Evolutionary conservation across 2,113 vertebrate species (phyloP).

Genomic region (Sceloporus tristichus): DNA sequence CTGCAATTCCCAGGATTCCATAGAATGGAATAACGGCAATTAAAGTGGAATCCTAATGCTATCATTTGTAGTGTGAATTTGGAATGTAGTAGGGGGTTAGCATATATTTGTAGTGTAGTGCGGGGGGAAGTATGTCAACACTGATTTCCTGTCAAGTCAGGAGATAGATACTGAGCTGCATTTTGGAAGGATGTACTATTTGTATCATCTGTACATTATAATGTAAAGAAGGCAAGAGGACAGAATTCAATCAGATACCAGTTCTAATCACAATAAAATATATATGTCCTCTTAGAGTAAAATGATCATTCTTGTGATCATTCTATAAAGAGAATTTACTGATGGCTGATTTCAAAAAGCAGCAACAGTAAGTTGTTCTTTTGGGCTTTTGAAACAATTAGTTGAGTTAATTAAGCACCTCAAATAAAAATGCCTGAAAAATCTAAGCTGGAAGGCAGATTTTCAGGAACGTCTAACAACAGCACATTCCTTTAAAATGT

Average conservation of each 20-base stretch:
- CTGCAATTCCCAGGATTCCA: too few species aligned
- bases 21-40: too few species aligned
- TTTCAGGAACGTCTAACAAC: neutral
- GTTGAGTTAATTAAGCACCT: neutral
- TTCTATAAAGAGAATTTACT: neutral
- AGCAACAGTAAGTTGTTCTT: neutral
- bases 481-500: neutral
- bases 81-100: too few species aligned
- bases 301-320: neutral
- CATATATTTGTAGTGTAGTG: too few species aligned
- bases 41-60: too few species aligned
- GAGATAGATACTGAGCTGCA: neutral
- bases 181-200: neutral
- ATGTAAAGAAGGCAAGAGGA: neutral
- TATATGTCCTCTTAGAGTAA: too few species aligned
- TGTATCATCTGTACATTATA: neutral
- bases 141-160: too few species aligned
- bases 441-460: slow-evolving; percentile 13
- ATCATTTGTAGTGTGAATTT: too few species aligned
- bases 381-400: neutral
- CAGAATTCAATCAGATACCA: neutral
- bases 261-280: neutral
- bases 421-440: slow-evolving; percentile 5
- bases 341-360: neutral
- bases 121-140: too few species aligned